A percentile compares a stretch with the other conserved stretches of the same genome.
Conservation (phyloP, 2,113 vertebrate species). For the Pungitius pungitius region DNA sequence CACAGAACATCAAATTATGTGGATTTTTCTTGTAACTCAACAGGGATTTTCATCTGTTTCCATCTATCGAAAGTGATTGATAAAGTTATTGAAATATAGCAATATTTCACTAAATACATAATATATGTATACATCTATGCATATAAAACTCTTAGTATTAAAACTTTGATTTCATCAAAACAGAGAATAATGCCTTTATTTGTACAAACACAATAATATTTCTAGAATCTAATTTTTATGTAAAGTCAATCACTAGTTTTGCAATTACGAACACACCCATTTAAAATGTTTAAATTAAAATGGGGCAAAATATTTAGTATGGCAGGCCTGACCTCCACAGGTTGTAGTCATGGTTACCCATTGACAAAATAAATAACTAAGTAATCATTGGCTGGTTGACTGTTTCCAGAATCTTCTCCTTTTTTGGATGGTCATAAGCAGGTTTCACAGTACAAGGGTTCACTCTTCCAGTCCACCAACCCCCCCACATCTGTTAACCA, state of each 20-base stretch:
- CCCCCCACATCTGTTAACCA: conserved; percentile 63
- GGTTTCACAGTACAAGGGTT: neutral
- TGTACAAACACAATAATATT: neutral
- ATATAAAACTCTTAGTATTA: neutral
- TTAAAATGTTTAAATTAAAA: neutral
- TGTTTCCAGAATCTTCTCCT: neutral
- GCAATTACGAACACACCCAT: neutral
- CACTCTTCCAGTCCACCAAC: conserved; percentile 1
- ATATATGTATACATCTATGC: neutral
- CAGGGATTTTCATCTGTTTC: conserved; percentile 18
- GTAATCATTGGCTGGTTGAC: too few species aligned
- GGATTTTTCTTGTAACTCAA: neutral
- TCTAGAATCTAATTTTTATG: too few species aligned
- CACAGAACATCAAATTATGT: neutral
- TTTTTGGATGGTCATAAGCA: neutral
- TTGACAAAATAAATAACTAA: neutral
- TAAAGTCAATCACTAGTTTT: neutral
- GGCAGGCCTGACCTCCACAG: too few species aligned
- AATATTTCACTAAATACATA: neutral
- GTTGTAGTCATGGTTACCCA: neutral
- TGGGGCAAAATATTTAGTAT: neutral
- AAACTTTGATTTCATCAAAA: neutral
- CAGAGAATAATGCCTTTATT: neutral
- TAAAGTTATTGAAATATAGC: too few species aligned
- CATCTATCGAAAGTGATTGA: conserved; percentile 31